A percentile compares a stretch with the other conserved stretches of the same genome.
Conservation (phyloP, 2,113 vertebrate species). For the Stictonetta naevosa region DNA sequence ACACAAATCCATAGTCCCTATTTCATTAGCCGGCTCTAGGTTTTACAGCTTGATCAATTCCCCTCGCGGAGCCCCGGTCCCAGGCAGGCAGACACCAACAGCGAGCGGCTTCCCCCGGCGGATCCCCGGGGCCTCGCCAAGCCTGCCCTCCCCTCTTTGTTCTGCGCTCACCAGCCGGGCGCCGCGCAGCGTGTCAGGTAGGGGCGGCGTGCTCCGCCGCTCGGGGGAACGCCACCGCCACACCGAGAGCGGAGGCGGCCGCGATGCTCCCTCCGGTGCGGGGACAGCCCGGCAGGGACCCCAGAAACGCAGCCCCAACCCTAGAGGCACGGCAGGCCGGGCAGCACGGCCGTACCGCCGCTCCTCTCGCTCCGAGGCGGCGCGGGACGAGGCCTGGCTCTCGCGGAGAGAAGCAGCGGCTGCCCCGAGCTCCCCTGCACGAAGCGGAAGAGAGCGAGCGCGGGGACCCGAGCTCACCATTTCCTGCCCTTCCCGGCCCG, state of each 20-base stretch:
- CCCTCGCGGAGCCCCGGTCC: constrained; percentile 15
- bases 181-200: rapidly evolving
- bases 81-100: not conserved
- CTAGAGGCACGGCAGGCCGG: not conserved
- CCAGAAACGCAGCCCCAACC: rapidly evolving
- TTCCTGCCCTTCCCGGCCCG: not conserved
- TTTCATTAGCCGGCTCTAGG: constrained; percentile 59
- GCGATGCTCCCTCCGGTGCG: not conserved
- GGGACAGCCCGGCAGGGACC: not conserved
- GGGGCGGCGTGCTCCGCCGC: not conserved
- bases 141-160: not conserved
- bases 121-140: not conserved
- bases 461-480: not conserved
- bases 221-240: not conserved
- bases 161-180: not conserved
- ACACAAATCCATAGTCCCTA: constrained; percentile 68
- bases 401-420: not conserved
- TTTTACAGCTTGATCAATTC: constrained; percentile 72
- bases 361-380: not conserved
- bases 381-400: not conserved
- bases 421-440: not conserved
- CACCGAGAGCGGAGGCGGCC: not conserved
- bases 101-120: not conserved
- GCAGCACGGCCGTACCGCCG: not conserved
- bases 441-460: rapidly evolving